These are phyloP conservation scores for Phaethon lepturus DNA, from an alignment of 2,113 vertebrate species.

Conservation along the genomic window DNA sequence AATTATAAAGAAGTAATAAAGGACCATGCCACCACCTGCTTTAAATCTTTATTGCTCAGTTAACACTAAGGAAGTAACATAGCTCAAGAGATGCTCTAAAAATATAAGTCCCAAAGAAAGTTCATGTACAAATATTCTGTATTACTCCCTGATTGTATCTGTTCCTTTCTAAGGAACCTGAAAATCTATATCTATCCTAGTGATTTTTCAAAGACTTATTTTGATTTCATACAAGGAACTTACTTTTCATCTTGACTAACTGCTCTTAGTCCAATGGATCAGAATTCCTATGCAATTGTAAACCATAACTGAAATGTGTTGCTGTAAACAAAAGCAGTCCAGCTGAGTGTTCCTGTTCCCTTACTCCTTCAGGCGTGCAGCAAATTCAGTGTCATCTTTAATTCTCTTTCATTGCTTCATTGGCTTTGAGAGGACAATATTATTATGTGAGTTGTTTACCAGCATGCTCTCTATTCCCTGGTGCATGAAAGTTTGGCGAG, in stretches of 20 bases:
- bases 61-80: not conserved
- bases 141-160: not conserved
- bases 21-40: rapidly evolving
- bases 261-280: not conserved
- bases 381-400: not conserved
- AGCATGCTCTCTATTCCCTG: not conserved
- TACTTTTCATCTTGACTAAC: not conserved
- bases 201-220: not conserved
- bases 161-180: not conserved
- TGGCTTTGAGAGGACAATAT: not conserved
- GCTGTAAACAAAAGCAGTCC: not conserved
- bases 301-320: not conserved
- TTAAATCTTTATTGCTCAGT: not conserved
- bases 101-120: not conserved
- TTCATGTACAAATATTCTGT: not conserved
- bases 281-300: not conserved
- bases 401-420: not conserved
- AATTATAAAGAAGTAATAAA: not conserved
- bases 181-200: not conserved
- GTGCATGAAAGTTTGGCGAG: not conserved
- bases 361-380: not conserved
- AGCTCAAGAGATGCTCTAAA: not conserved
- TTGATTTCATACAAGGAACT: not conserved
- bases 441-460: not conserved
- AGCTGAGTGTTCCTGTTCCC: not conserved